These are phyloP conservation scores for Anoplolepis gracilipes DNA, from an alignment of 1,140 invertebrate species.

Conservation along the genomic window DNA sequence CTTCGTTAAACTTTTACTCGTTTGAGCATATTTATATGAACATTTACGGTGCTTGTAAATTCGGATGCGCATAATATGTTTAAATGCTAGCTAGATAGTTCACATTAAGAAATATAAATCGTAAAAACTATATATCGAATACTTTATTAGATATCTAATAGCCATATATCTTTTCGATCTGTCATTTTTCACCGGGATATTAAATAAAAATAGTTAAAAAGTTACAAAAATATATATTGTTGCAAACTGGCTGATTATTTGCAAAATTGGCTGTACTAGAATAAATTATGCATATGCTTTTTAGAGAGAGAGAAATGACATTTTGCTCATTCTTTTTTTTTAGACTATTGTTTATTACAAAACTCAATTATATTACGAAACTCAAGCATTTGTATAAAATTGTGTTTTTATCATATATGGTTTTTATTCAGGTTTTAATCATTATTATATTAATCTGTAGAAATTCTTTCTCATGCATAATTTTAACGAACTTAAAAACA, in stretches of 20 bases:
- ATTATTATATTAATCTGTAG: not conserved
- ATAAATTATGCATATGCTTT: not conserved
- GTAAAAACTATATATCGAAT: too few relatives aligned
- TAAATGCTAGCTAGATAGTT: not conserved
- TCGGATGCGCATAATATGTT: not conserved
- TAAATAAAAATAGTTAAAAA: too few relatives aligned
- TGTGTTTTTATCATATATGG: not conserved
- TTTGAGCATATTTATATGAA: constrained; percentile 17
- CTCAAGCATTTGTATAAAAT: too few relatives aligned
- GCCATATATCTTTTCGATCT: too few relatives aligned
- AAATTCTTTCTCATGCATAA: too few relatives aligned
- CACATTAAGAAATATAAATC: too few relatives aligned
- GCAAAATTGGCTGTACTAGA: not conserved
- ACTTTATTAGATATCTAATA: too few relatives aligned
- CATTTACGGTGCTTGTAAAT: not conserved
- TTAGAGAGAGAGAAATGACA: not conserved
- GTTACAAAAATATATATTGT: too few relatives aligned
- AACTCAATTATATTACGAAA: not conserved
- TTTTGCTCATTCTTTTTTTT: not conserved
- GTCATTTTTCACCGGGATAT: too few relatives aligned
- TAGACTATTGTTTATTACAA: not conserved
- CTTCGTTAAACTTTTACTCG: constrained; percentile 11
- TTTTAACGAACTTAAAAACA: too few relatives aligned
- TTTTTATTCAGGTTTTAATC: too few relatives aligned
- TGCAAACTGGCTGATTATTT: too few relatives aligned